Percentiles rank a stretch among this genome's conserved stretches.
These are phyloP conservation scores for Coelogynopora nodosa DNA, from an alignment of 2,888 invertebrate genomes.

Conservation along the genomic window DNA sequence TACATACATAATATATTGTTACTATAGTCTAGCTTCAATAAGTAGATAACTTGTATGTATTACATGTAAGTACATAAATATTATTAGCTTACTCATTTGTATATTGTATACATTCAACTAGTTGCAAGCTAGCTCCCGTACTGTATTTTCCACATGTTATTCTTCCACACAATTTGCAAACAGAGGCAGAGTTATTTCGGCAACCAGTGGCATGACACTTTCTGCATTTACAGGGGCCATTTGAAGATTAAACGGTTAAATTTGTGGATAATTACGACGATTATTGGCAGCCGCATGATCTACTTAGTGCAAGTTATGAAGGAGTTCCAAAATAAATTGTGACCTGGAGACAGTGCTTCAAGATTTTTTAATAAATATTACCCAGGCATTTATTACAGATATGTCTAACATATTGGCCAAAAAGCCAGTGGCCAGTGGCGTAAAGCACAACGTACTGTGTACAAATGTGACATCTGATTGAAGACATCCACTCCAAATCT, in stretches of 20 bases:
- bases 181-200: conserved; percentile 19
- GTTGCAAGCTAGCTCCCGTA: background rate
- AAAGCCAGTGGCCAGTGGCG: background rate
- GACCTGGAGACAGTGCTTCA: background rate
- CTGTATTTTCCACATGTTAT: background rate
- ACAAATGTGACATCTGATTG: conserved; percentile 30
- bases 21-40: background rate
- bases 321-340: conserved; percentile 14
- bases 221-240: conserved; percentile 7
- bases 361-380: background rate
- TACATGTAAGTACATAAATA: too few relatives aligned
- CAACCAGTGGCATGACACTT: conserved; percentile 30
- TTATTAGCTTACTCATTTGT: background rate
- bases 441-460: background rate
- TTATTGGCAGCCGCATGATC: conserved; percentile 24
- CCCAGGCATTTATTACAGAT: conserved; percentile 16
- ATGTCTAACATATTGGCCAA: conserved; percentile 35
- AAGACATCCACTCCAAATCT: conserved; percentile 19
- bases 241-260: conserved; percentile 12
- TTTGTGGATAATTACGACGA: conserved; percentile 4
- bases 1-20: background rate
- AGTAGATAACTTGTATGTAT: background rate
- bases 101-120: background rate
- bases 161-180: conserved; percentile 4
- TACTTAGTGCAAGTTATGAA: conserved; percentile 6